Evolutionary conservation across 2,797 vertebrate genomes (phyloP).

Genomic region (Meda fulgida): DNA sequence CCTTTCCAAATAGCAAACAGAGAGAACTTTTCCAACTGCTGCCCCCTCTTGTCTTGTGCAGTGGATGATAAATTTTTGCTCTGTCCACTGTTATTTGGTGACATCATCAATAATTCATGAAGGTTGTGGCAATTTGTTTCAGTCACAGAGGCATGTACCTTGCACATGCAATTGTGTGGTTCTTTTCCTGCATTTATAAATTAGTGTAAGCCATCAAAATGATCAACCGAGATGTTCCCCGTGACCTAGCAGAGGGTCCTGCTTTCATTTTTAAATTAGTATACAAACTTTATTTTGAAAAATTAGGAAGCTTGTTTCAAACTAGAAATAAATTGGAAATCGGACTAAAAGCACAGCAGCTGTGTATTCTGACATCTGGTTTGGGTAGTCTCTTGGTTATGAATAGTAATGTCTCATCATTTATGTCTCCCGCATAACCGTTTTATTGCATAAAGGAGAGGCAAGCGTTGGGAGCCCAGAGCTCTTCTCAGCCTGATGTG

Average conservation of each 20-base stretch:
- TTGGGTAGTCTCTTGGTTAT: conserved; percentile 32
- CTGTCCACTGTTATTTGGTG: background rate
- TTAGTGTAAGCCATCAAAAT: conserved; percentile 1
- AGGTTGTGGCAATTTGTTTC: conserved; percentile 23
- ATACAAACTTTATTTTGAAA: background rate
- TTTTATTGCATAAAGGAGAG: conserved; percentile 46
- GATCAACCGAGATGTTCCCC: background rate
- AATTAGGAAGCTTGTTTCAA: background rate
- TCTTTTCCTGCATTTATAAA: background rate
- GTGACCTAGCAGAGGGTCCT: background rate
- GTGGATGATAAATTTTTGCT: background rate
- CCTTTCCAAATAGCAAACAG: background rate
- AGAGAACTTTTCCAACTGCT: background rate
- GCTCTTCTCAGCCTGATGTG: conserved; percentile 50
- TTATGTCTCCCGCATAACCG: conserved; percentile 28
- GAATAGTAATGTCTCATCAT: conserved; percentile 39
- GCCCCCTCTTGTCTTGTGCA: background rate
- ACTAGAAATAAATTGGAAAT: conserved; percentile 30
- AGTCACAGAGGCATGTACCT: background rate
- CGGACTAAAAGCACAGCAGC: conserved; percentile 4
- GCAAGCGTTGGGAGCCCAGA: conserved; percentile 30
- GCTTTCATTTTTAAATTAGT: background rate
- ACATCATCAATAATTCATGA: conserved; percentile 24
- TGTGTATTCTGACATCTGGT: conserved; percentile 25
- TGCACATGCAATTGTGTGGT: background rate